Conservation (phyloP, 2,888 invertebrate genomes). For the Ochlodes sylvanus region DNA sequence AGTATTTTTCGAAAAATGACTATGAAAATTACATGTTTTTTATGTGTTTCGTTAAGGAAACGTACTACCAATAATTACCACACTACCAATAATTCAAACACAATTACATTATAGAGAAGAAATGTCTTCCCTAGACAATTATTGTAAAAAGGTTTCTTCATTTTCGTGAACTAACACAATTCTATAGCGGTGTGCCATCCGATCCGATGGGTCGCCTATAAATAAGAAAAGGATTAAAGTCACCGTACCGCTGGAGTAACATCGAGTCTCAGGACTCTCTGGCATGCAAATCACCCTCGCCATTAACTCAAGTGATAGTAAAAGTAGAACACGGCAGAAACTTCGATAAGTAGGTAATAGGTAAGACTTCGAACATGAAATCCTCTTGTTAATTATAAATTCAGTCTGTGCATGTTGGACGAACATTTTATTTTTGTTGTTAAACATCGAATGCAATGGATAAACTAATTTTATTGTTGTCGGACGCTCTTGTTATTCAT, state of each 20-base stretch:
- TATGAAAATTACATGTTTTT: no score
- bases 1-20: no score
- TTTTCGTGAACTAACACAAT: not conserved
- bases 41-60: no score
- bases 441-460: no score
- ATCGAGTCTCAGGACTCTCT: not conserved
- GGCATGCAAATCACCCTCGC: not conserved
- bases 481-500: no score
- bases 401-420: no score
- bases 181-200: not conserved
- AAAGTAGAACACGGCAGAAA: not conserved
- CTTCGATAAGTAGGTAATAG: not conserved
- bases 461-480: no score
- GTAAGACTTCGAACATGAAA: not conserved
- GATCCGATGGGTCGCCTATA: not conserved
- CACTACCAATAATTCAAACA: not conserved
- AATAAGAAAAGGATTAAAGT: not conserved
- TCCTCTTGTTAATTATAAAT: no score
- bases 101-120: not conserved
- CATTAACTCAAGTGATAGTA: slow-evolving; percentile 4
- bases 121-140: not conserved
- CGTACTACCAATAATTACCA: no score
- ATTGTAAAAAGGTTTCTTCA: not conserved
- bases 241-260: not conserved
- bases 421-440: no score